Evolutionary conservation across 2,888 invertebrate genomes (phyloP), one percentile per base, ranked within the genome.

Genomic region (Alloplasta piceator): DNA sequence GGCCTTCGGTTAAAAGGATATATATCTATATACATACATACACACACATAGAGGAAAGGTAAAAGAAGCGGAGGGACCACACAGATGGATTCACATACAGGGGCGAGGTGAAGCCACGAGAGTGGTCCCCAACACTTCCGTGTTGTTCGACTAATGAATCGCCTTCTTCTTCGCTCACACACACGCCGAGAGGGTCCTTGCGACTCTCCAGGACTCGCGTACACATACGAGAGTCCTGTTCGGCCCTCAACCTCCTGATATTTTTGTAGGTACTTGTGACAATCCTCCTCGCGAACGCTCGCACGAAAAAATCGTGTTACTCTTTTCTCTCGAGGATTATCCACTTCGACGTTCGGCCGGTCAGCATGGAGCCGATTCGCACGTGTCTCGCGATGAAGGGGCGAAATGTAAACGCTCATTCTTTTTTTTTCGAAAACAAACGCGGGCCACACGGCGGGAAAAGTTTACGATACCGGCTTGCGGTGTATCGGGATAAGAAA

Each of bases 91-190:
- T 63, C 58, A 71, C 70, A 72, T 79, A 85, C 79, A 85, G 82
- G 84, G 84, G 85, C 84, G 85, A 84, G 82, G 86, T 81, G 85
- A 84, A 84, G 83, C 85, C 84, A 81, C 85, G 83, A 84, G 84
- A 73, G 85, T 85, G 83, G 80, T 80, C 80, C 63, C 84, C 83
- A 87, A 88, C 90, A 89, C 90, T 89, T 90, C 90, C 90, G 89
- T 89, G 89, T 92, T 92, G 91, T 92, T 91, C 90, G 90, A 90
- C 91, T 92, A 92, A 92, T 92, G 92, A 92, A 92, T 90, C 88
- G 90, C 87, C 89, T 87, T 87, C 83, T 80, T 86, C 85, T 86
- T 83, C 82, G 80, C 76, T 76, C 72, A 39, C 0, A 26, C 43
- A 61, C 55, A 39, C 52, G 14, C 14, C 52, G 5, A 6, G 12